Evolutionary conservation across 2,888 invertebrate species (phyloP), one percentile per base, ranked within the genome.

Genomic region (Andricus curvator): DNA sequence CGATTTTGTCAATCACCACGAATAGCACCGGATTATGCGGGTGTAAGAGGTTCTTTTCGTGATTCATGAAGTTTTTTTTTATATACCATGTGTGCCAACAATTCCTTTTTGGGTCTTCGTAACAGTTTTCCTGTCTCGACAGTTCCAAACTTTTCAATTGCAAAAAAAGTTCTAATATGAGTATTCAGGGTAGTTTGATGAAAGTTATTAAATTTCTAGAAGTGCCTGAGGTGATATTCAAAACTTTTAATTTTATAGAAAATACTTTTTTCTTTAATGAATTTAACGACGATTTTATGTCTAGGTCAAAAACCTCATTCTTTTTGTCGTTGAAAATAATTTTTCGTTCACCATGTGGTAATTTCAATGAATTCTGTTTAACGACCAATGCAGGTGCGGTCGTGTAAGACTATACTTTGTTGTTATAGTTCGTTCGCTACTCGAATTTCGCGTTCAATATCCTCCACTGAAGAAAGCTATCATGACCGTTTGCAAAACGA

Each of bases 341-440:
- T 60, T 60, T 4, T 11, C 22, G 60, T 2, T 60, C 1, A 1
- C 13, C 22, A 13, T 22, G 22, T 22, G 4, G 11, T 1, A 60
- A 22, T 60, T 1, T 1, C 60, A 3, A 17, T 48, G 48, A 60
- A 11, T 60, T 60, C 22, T 22, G n/a, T 22, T 60, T 22, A 60
- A n/a, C 11, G 60, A 9, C 17, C 17, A 48, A 6, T 6, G 48
- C 67, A 67, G 41, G 67, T 67, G 44, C 13, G 22, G 67, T 41
- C 67, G 37, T 41, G 67, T 67, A 67, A 67, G 67, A 44, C 11
- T 67, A 67, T 67, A 67, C 67, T 67, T 68, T 68, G 68, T 68
- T 44, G 20, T 68, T 44, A 44, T 68, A 48, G 64, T 29, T 25
- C 29, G 22, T 68, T 48, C 25, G 8, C 25, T 68, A 68, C 68